These are phyloP conservation scores for Lepidotrigona ventralis DNA, from an alignment of 1,140 invertebrate species.

Conservation along the genomic window DNA sequence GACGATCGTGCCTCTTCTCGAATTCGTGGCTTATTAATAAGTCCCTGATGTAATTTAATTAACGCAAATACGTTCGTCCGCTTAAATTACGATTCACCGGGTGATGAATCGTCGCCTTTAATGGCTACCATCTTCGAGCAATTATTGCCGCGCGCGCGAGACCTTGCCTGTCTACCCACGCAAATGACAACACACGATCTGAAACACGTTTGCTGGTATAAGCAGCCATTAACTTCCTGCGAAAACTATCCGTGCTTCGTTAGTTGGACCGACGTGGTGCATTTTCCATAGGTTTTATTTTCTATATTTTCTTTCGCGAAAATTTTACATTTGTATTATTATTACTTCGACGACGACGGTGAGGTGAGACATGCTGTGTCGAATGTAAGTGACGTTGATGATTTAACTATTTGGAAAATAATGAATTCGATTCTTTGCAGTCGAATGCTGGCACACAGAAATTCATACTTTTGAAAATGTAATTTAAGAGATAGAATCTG, in stretches of 20 bases:
- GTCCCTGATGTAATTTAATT: conserved; percentile 55
- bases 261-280: conserved; percentile 30
- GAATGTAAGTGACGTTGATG: neutral
- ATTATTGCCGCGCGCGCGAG: conserved; percentile 53
- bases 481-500: too few species aligned
- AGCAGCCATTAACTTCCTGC: conserved; percentile 42
- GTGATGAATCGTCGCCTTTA: conserved; percentile 64
- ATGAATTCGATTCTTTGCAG: neutral
- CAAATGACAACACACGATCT: conserved; percentile 53
- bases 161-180: conserved; percentile 49
- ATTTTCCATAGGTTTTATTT: conserved; percentile 28
- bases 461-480: too few species aligned
- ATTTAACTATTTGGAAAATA: neutral
- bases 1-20: conserved; percentile 6
- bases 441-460: too few species aligned
- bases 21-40: conserved; percentile 50
- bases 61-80: conserved; percentile 51
- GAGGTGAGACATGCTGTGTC: fast-evolving
- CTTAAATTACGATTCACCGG: conserved; percentile 53
- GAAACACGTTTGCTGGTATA: conserved; percentile 51
- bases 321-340: too few species aligned
- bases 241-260: conserved; percentile 40
- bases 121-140: conserved; percentile 58
- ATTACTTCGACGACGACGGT: neutral
- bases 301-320: too few species aligned